These are phyloP conservation scores for Zelleria hepariella DNA, from an alignment of 2,888 invertebrate species.

Conservation along the genomic window DNA sequence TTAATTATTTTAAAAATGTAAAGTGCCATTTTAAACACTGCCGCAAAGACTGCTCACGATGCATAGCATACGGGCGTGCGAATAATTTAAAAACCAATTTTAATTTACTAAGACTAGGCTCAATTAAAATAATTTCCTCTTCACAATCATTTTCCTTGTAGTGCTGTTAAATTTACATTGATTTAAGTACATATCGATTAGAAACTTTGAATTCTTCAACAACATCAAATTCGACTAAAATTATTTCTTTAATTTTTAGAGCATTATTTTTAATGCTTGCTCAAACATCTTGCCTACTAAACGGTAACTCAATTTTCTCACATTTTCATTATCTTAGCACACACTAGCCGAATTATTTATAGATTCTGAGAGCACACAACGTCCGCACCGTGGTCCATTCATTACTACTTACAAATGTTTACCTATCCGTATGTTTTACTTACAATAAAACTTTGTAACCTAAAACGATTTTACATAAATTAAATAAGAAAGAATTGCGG, in stretches of 20 bases:
- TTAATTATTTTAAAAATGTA: slow-evolving; percentile 22
- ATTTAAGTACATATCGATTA: slow-evolving; percentile 68
- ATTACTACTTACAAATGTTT: slow-evolving; percentile 44
- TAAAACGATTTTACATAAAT: slow-evolving; percentile 31
- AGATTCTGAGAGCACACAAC: slow-evolving; percentile 6
- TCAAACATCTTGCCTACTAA: slow-evolving; percentile 60
- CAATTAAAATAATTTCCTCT: slow-evolving; percentile 59
- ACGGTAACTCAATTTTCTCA: slow-evolving; percentile 57
- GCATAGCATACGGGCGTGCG: slow-evolving; percentile 33
- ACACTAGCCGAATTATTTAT: slow-evolving; percentile 32
- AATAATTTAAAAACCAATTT: slow-evolving; percentile 50
- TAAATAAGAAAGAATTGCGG: background rate
- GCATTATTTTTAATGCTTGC: slow-evolving; percentile 68
- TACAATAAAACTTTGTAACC: slow-evolving; percentile 71
- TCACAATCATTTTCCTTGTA: slow-evolving; percentile 50
- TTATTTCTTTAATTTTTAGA: slow-evolving; percentile 43
- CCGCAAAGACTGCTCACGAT: background rate
- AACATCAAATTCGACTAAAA: slow-evolving; percentile 69
- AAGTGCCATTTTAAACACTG: slow-evolving; percentile 17
- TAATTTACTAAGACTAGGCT: slow-evolving; percentile 68
- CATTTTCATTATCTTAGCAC: slow-evolving; percentile 31
- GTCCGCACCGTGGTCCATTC: slow-evolving; percentile 56
- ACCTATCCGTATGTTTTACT: slow-evolving; percentile 32
- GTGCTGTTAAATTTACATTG: slow-evolving; percentile 66
- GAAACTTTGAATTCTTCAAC: slow-evolving; percentile 67